These are phyloP conservation scores for Rallus crepitans DNA, from an alignment of 2,797 vertebrate genomes.

Conservation along the genomic window DNA sequence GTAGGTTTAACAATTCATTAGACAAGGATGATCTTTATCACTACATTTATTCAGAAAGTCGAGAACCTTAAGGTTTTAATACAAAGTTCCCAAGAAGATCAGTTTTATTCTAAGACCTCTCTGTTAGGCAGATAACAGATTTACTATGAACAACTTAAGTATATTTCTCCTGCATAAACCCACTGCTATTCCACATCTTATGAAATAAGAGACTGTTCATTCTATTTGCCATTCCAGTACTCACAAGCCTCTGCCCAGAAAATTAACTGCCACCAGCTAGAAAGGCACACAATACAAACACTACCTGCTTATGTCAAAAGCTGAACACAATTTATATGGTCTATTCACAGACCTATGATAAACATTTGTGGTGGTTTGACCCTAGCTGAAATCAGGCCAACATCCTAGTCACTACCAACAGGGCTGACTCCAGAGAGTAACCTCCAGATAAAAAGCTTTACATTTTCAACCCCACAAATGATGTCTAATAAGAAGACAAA, in stretches of 20 bases:
- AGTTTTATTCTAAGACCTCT: neutral
- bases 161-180: neutral
- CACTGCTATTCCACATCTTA: neutral
- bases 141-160: rapidly evolving
- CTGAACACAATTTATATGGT: neutral
- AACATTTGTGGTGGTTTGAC: too few relatives aligned
- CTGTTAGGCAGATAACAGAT: neutral
- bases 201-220: neutral
- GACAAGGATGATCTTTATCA: neutral
- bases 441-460: neutral
- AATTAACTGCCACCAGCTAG: neutral
- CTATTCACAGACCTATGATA: neutral
- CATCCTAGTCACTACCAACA: neutral
- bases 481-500: rapidly evolving
- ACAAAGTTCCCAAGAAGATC: neutral
- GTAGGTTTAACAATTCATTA: neutral
- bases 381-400: too few relatives aligned
- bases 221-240: neutral
- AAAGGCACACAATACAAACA: rapidly evolving
- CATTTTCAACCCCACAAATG: neutral
- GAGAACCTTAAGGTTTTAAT: neutral
- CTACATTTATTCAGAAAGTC: neutral
- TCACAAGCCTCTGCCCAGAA: neutral
- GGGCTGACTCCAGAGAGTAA: neutral
- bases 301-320: neutral